Base-by-base conservation (phyloP, 2,888 invertebrate genomes). In the Anticlea derivata region DNA sequence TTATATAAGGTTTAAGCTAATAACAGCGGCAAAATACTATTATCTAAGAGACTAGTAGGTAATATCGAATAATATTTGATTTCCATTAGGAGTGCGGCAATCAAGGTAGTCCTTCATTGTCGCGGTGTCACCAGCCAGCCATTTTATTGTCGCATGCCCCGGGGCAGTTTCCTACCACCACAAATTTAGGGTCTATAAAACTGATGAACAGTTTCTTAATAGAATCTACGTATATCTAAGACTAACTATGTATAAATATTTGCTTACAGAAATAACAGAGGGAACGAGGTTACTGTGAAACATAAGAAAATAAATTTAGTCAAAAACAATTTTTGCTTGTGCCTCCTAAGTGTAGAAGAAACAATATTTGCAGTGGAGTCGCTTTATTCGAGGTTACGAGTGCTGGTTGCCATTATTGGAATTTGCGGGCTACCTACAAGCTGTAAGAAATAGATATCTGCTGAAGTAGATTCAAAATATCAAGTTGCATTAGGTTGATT, bases 151-250 rank as follows among this genome's bases (percentile, higher is more conserved):
- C 80, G 87, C 87, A 86, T 87, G 87, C 71, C 68, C 66, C 58
- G 49, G 53, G 73, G 83, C 81, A 84, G 80, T 87, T 87, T 86
- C 83, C 86, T 79, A 75, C 71, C 66, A 70, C 74, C 75, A 77
- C 70, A 79, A 86, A 86, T 87, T 86, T 84, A 86, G 81, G 80
- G 83, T 74, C 87, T 68, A 86, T 86, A 84, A 87, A 85, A 86
- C 82, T 86, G 87, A 87, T 80, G 82, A 83, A 87, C 80, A 74
- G 75, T 73, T 80, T 79, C 84, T 83, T 86, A 85, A 83, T 83
- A 80, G 73, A 66, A 72, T 68, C 70, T 71, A 73, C 68, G 73
- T 70, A 68, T 69, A 68, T 69, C 26, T 66, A 66, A 58, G 65
- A 60, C 63, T 73, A 66, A 60, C 57, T 65, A 35, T 37, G 44